phyloP scores from a whole-genome alignment of 2,888 invertebrate genomes.

The Uropetala carovei region DNA sequence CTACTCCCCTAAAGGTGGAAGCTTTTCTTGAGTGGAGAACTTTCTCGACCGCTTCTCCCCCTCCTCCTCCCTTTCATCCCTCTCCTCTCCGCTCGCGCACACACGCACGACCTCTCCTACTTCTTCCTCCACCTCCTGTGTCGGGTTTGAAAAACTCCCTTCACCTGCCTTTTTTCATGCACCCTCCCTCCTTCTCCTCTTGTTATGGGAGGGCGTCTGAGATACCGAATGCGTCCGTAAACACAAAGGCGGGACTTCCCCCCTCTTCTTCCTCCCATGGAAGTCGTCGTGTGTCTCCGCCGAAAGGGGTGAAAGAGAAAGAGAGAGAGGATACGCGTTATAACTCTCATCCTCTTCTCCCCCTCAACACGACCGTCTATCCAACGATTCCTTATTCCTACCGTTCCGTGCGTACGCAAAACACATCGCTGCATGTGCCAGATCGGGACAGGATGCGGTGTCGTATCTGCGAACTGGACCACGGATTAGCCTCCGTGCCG shows the following conservation, averaged over 20 bases:
- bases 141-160: slow-evolving; percentile 59
- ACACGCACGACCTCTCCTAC: not conserved
- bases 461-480: slow-evolving; percentile 76
- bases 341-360: slow-evolving; percentile 67
- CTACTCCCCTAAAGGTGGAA: not conserved
- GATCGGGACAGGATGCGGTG: slow-evolving; percentile 65
- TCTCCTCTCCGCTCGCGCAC: not conserved
- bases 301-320: too few relatives aligned
- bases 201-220: slow-evolving; percentile 69
- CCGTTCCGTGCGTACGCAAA: slow-evolving; percentile 20
- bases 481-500: slow-evolving; percentile 78
- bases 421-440: not conserved
- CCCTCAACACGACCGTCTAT: not conserved
- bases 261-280: slow-evolving; percentile 65
- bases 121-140: slow-evolving; percentile 13
- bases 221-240: slow-evolving; percentile 74
- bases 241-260: slow-evolving; percentile 72
- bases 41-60: not conserved
- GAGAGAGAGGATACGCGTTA: too few relatives aligned
- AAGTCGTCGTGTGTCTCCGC: too few relatives aligned
- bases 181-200: slow-evolving; percentile 67
- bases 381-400: slow-evolving; percentile 7
- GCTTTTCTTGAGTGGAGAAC: not conserved
- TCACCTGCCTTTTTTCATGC: slow-evolving; percentile 70
- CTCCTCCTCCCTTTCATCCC: not conserved